A percentile compares a stretch with the other conserved stretches of the same genome.
Conservation (phyloP, 2,888 invertebrate genomes). For the Diaphora mendica region DNA sequence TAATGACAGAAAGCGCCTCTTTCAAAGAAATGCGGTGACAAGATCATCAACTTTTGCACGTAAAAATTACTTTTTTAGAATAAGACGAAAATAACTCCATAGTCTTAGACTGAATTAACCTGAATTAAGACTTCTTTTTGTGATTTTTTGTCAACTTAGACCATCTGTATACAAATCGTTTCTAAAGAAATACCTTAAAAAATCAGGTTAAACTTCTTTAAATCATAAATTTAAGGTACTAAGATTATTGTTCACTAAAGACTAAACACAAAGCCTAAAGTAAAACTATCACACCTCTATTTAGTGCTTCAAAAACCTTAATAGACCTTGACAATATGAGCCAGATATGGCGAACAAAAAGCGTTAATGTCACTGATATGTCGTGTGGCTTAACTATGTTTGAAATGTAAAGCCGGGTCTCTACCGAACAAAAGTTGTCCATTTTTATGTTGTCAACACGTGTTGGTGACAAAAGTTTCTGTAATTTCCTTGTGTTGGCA, state of each 20-base stretch:
- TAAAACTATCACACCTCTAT: neutral
- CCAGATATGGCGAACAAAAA: too few species aligned
- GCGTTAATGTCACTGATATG: too few species aligned
- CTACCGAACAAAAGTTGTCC: too few species aligned
- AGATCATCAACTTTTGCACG: neutral
- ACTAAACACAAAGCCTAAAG: neutral
- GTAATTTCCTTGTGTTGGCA: too few species aligned
- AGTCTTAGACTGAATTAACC: neutral
- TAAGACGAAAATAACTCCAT: neutral
- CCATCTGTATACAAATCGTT: neutral
- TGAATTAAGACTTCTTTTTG: neutral
- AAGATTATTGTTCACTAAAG: neutral
- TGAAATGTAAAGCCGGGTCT: too few species aligned
- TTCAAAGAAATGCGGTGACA: neutral
- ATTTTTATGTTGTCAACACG: too few species aligned
- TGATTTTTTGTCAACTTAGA: neutral
- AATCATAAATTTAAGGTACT: neutral
- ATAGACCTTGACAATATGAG: neutral
- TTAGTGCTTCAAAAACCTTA: neutral
- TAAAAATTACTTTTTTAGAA: neutral
- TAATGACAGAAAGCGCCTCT: neutral
- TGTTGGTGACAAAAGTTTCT: too few species aligned
- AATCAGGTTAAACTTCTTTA: neutral
- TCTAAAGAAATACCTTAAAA: neutral
- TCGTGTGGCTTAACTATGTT: too few species aligned